Conservation (phyloP, 2,888 invertebrate species). For the Pteria penguin region DNA sequence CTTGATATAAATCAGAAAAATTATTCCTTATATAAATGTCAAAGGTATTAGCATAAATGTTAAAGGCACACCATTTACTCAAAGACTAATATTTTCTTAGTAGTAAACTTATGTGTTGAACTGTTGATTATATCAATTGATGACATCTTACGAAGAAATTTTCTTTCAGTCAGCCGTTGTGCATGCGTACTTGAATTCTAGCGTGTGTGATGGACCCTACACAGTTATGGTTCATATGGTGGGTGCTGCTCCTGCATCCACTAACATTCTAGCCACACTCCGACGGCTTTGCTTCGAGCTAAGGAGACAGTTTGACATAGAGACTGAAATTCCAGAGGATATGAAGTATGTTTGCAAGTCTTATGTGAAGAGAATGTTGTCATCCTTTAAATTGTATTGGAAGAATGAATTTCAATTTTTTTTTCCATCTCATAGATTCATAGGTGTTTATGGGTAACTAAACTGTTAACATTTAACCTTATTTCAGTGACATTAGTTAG, state of each 20-base stretch:
- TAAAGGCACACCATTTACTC: too few relatives aligned
- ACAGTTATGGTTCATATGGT: constrained; percentile 73
- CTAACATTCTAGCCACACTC: constrained; percentile 71
- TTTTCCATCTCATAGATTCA: too few relatives aligned
- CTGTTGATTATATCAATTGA: constrained; percentile 5
- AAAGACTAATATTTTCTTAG: background rate
- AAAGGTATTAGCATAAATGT: too few relatives aligned
- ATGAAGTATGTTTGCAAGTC: constrained; percentile 76
- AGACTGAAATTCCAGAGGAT: constrained; percentile 69
- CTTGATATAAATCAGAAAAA: too few relatives aligned
- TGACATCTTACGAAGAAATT: too few relatives aligned
- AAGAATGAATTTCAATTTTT: too few relatives aligned
- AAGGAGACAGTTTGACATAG: constrained; percentile 64
- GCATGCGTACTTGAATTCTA: constrained; percentile 58
- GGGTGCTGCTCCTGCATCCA: constrained; percentile 77
- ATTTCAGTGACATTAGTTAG: too few relatives aligned
- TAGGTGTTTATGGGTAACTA: too few relatives aligned
- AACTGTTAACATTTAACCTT: too few relatives aligned
- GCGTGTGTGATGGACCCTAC: constrained; percentile 53
- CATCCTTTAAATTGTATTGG: too few relatives aligned
- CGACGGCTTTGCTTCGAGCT: constrained; percentile 72
- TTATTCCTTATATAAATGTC: too few relatives aligned
- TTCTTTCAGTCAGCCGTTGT: constrained; percentile 66
- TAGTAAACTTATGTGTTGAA: background rate
- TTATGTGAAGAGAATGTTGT: too few relatives aligned